These are phyloP conservation scores for Proterorhinus semilunaris DNA, from an alignment of 2,113 vertebrate species.

Conservation along the genomic window DNA sequence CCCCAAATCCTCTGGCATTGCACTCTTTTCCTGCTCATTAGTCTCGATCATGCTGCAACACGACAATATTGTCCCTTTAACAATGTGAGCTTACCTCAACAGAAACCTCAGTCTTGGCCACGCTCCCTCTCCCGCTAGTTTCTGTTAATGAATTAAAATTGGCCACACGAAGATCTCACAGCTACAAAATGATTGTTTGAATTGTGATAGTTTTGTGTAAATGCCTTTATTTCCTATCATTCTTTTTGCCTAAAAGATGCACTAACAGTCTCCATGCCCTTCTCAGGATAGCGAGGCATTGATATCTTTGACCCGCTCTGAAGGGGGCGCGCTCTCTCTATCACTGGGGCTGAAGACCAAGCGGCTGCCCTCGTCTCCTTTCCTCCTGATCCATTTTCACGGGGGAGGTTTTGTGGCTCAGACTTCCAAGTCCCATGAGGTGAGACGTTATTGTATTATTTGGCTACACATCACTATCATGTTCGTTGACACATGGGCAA, in stretches of 20 bases:
- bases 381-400: constrained; percentile 85
- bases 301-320: constrained; percentile 74
- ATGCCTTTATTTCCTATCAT: not conserved
- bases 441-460: constrained; percentile 30
- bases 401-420: constrained; percentile 92
- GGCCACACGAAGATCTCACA: constrained; percentile 17
- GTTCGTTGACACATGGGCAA: not conserved
- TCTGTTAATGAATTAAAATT: constrained; percentile 48
- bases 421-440: constrained; percentile 91
- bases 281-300: constrained; percentile 84
- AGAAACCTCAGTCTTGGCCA: constrained; percentile 12
- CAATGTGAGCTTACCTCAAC: constrained; percentile 32
- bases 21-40: constrained; percentile 24
- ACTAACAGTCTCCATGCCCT: constrained; percentile 38
- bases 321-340: constrained; percentile 76
- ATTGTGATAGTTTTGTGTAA: not conserved
- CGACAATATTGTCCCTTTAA: constrained; percentile 35
- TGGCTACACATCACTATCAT: not conserved
- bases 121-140: constrained; percentile 24
- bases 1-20: constrained; percentile 23
- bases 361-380: constrained; percentile 74
- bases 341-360: constrained; percentile 78
- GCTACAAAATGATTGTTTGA: constrained; percentile 27
- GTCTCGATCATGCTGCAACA: constrained; percentile 36
- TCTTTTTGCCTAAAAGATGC: constrained; percentile 47